Conservation (phyloP, 2,113 vertebrate species). For the Ageneiosus marmoratus region DNA sequence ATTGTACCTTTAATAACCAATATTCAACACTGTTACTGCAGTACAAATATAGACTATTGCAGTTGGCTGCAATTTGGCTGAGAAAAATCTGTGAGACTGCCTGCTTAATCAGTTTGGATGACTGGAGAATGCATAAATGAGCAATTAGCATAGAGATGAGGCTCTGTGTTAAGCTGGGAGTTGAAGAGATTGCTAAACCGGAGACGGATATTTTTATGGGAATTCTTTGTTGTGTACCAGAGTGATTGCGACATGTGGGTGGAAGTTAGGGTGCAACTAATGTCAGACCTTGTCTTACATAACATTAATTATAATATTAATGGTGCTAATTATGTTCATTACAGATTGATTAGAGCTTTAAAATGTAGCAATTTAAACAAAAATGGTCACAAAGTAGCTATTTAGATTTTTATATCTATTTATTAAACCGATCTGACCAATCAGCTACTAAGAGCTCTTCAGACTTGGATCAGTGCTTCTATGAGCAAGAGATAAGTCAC, state of each 20-base stretch:
- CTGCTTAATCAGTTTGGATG: constrained; percentile 33
- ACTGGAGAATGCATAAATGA: constrained; percentile 39
- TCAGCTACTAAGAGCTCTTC: not conserved
- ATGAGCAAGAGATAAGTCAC: constrained; percentile 9
- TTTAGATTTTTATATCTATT: not conserved
- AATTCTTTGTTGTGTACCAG: not conserved
- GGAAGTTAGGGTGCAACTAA: constrained; percentile 10
- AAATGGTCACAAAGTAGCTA: not conserved
- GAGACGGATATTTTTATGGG: constrained; percentile 6
- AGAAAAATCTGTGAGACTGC: constrained; percentile 1
- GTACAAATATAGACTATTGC: not conserved
- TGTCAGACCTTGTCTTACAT: not conserved
- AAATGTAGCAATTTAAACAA: not conserved
- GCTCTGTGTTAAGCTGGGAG: constrained; percentile 6
- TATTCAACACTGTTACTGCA: not conserved
- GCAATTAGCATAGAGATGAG: constrained; percentile 37
- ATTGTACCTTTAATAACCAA: not conserved
- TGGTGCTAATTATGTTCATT: not conserved
- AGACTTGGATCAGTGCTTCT: not conserved
- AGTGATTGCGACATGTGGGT: constrained; percentile 1
- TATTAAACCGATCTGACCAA: not conserved
- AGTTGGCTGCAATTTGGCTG: constrained; percentile 15
- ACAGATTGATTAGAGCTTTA: not conserved
- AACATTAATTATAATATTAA: constrained; percentile 7
- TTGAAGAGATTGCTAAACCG: not conserved